Evolutionary conservation across 1,140 invertebrate species (phyloP).

Genomic region (Sipha flava): DNA sequence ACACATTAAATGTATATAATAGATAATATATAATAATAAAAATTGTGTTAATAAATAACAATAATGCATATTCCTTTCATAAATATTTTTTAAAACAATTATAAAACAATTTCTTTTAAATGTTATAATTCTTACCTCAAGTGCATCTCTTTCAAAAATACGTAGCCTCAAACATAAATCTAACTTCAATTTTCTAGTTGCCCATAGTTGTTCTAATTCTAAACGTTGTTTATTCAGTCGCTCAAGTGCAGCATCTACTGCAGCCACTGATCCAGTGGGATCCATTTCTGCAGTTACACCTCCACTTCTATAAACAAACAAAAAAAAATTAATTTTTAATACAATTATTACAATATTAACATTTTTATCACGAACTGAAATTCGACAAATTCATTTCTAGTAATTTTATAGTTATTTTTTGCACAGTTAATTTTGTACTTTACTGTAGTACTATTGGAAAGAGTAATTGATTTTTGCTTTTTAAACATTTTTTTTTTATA

Average conservation of each 20-base stretch:
- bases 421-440: not conserved
- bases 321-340: not conserved
- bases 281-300: conserved; percentile 47
- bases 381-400: not conserved
- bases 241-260: conserved; percentile 80
- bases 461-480: not conserved
- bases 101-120: too few species aligned
- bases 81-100: too few species aligned
- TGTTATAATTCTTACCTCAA: conserved; percentile 29
- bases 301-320: conserved; percentile 41
- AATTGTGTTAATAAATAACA: too few species aligned
- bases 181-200: conserved; percentile 73
- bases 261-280: conserved; percentile 55
- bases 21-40: too few species aligned
- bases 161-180: conserved; percentile 85
- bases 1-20: too few species aligned
- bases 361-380: not conserved
- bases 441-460: not conserved
- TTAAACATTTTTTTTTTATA: conserved; percentile 6
- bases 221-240: conserved; percentile 74
- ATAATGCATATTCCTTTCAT: too few species aligned
- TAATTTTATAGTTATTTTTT: not conserved
- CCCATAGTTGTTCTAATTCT: conserved; percentile 87
- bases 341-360: not conserved
- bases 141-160: conserved; percentile 35